Conservation (phyloP, 2,113 vertebrate genomes). For the Zosterops borbonicus region DNA sequence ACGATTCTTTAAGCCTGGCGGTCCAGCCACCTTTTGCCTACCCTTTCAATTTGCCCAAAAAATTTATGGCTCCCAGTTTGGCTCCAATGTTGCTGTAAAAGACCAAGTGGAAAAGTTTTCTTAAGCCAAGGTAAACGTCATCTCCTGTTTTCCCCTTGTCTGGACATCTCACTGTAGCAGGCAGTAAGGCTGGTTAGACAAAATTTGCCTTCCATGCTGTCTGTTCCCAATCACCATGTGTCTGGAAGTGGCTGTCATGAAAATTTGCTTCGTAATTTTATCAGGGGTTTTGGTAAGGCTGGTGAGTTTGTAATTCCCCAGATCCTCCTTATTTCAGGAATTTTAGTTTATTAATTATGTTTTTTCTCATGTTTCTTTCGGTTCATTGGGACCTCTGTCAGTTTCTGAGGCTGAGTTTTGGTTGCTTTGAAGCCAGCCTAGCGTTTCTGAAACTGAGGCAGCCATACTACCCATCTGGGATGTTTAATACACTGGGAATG, state of each 20-base stretch:
- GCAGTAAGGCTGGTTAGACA: background rate
- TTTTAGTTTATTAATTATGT: background rate
- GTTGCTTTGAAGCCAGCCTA: background rate
- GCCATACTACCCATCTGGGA: background rate
- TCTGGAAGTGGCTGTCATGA: background rate
- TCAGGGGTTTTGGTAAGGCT: background rate
- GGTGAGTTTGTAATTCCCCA: background rate
- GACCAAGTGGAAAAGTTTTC: background rate
- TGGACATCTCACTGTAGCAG: background rate
- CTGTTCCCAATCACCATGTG: background rate
- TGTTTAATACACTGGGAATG: background rate
- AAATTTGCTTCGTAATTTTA: background rate
- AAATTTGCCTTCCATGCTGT: background rate
- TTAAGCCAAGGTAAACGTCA: background rate
- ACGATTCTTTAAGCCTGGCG: background rate
- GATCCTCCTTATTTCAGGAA: background rate
- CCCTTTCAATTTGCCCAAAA: background rate
- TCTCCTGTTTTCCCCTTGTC: background rate
- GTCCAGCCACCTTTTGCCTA: background rate
- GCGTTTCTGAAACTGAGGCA: background rate
- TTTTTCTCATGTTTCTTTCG: background rate
- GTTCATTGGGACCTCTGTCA: background rate
- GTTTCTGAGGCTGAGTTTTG: background rate
- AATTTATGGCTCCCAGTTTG: background rate
- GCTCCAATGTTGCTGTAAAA: background rate